phyloP scores from a whole-genome alignment of 2,113 vertebrate genomes.

The Pelusios castaneus region DNA sequence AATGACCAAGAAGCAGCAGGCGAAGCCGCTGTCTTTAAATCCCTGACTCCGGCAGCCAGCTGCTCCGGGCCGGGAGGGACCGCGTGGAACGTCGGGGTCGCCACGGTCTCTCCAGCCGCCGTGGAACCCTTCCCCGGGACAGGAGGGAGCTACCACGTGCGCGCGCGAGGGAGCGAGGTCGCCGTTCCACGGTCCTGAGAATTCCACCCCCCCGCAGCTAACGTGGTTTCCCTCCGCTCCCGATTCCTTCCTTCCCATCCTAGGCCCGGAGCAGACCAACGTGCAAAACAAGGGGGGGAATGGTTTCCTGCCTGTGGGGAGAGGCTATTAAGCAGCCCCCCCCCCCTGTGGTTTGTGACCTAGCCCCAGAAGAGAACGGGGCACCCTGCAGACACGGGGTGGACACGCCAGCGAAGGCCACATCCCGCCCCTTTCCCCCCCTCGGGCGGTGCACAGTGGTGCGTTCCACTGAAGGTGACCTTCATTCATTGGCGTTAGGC shows the following conservation, averaged over 20 bases:
- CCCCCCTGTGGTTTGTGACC: background rate
- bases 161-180: background rate
- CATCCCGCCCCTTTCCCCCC: background rate
- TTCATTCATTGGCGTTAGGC: conserved; percentile 73
- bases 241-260: background rate
- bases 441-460: conserved; percentile 30
- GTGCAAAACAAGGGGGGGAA: background rate
- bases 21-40: background rate
- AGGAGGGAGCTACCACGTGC: background rate
- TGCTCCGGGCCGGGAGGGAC: no score
- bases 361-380: background rate
- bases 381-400: no score
- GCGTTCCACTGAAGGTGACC: conserved; percentile 84
- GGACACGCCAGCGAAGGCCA: background rate
- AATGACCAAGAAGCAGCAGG: background rate
- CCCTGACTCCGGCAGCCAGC: background rate
- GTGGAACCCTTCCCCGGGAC: no score
- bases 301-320: background rate
- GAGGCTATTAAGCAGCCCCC: background rate
- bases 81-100: background rate
- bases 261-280: background rate
- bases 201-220: no score
- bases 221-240: background rate
- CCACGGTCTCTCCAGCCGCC: background rate
- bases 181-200: no score